Percentiles rank a stretch among this genome's conserved stretches.
phyloP scores from a whole-genome alignment of 2,113 vertebrate genomes.

The Carollia perspicillata region DNA sequence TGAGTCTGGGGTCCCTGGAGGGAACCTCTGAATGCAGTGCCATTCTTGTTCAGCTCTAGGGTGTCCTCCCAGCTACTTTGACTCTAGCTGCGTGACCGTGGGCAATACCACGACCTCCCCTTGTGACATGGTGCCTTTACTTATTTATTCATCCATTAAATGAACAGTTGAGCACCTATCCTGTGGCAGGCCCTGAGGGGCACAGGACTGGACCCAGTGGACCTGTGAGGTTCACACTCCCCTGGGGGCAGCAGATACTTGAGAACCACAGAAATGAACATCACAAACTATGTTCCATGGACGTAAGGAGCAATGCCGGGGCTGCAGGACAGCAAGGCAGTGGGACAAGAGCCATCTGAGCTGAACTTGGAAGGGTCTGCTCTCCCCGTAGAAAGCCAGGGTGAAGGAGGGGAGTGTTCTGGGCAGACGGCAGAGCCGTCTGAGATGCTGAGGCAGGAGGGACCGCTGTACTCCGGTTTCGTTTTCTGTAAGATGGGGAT shows the following conservation, averaged over 20 bases:
- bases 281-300: accelerated
- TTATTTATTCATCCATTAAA: background rate
- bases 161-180: background rate
- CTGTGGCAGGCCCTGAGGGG: accelerated
- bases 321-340: accelerated
- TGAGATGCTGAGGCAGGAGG: background rate
- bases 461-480: background rate
- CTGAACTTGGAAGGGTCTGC: background rate
- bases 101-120: background rate
- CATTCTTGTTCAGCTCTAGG: background rate
- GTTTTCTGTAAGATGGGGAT: too few species aligned
- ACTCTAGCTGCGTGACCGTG: background rate
- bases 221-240: background rate
- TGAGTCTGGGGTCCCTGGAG: background rate
- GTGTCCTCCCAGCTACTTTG: background rate
- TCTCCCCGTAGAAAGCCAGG: background rate
- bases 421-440: background rate
- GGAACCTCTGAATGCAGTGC: background rate
- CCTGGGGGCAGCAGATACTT: accelerated
- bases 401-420: accelerated
- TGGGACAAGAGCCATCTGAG: too few species aligned
- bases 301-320: accelerated
- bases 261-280: background rate
- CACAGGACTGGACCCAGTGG: accelerated
- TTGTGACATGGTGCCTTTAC: accelerated